Evolutionary conservation across 2,113 vertebrate species (phyloP).

Genomic region (Cnemophilus loriae): DNA sequence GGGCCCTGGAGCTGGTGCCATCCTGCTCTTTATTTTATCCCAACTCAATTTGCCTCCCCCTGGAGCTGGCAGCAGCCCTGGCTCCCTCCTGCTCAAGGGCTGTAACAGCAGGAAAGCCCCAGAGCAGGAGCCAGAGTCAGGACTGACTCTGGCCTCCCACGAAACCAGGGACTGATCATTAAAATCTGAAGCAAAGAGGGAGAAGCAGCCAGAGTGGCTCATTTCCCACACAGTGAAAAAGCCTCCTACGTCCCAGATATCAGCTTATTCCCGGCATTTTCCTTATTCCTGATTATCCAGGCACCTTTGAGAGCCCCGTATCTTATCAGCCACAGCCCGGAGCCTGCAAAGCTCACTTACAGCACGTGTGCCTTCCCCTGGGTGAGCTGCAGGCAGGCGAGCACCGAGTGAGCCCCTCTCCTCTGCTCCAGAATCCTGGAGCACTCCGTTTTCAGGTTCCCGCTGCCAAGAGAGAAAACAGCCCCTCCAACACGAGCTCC

Average conservation of each 20-base stretch:
- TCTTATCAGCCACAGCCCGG: background rate
- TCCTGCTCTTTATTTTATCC: background rate
- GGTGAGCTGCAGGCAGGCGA: conserved; percentile 70
- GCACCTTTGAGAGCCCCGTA: background rate
- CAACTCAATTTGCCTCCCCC: background rate
- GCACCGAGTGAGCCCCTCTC: conserved; percentile 65
- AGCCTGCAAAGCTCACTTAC: conserved; percentile 62
- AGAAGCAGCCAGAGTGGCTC: background rate
- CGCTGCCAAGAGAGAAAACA: conserved; percentile 58
- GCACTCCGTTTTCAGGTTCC: conserved; percentile 71
- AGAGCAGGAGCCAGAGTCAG: background rate
- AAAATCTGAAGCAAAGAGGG: background rate
- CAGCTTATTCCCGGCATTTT: background rate
- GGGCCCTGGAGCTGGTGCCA: background rate
- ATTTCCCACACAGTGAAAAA: background rate
- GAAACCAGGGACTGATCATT: background rate
- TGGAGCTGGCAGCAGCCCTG: background rate
- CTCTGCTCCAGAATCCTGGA: conserved; percentile 71
- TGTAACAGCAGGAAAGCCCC: fast-evolving
- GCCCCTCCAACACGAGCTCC: fast-evolving
- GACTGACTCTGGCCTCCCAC: background rate
- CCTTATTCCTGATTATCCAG: background rate
- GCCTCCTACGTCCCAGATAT: background rate
- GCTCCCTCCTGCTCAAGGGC: background rate
- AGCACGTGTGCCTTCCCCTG: conserved; percentile 61